Evolutionary conservation across 2,113 vertebrate species (phyloP), one percentile per base, ranked within the genome.

Genomic region (Pholis gunnellus): DNA sequence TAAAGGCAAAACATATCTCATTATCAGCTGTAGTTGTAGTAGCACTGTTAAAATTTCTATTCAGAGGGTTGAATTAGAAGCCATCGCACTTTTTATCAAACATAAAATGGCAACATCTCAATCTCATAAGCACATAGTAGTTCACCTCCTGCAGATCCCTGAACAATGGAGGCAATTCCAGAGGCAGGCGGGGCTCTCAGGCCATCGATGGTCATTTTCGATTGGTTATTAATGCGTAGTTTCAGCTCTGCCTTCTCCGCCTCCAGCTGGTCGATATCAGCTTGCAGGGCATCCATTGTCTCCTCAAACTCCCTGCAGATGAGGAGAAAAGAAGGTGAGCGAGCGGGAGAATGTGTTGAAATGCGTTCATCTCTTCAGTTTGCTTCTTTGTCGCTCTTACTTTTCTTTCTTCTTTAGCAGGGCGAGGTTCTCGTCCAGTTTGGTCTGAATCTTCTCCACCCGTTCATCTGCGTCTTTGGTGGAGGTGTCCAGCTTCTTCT

Each of bases 231-330:
- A 54, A 99, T 86, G 9, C 98, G 95, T 86, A 97, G 98, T 91
- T 99, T 98, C 59, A 99, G 93, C 89, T 99, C 98, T 6, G 95
- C 90, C 84, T 99, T 99, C 93, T 99, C 98, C 0, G 98, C 95
- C 86, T 99, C 98, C 89, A 99, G 95, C 93, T 99, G 98, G 93
- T 99, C 98, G 0, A 99, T 99, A 79, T 99, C 98, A 0, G 97
- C 98, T 93, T 99, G 98, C 0, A 99, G 96, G 13, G 98, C 97
- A 0, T 99, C 98, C 98, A 99, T 99, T 0, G 98, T 99, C 92
- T 99, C 98, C 88, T 99, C 98, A 69, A 99, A 99, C 73, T 99
- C 98, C 92, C 98, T 99, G 88, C 31, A 6, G 64, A 42, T 0
- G 46, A 69, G 27, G 13, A 72, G 54, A 2, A 10, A 25, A 22